Evolutionary conservation across 2,113 vertebrate genomes (phyloP), one percentile per base, ranked within the genome.

Genomic region (Callionymus lyra): DNA sequence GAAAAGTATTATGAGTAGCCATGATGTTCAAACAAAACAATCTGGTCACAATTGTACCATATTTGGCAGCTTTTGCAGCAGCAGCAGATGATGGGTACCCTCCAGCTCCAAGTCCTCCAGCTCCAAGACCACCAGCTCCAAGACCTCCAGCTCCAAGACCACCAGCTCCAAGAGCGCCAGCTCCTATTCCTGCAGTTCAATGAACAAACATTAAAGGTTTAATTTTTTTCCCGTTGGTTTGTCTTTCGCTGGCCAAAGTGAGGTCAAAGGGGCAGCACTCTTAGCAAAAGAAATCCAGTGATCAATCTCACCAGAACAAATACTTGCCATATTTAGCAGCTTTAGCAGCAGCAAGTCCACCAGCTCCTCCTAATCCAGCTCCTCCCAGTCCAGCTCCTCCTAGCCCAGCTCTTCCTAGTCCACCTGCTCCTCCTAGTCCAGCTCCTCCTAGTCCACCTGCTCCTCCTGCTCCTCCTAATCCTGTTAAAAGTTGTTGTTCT

Each of bases 281-380:
- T n/a, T n/a, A n/a, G n/a, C n/a, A n/a, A n/a, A n/a, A n/a, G n/a
- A 38, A 12, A 6, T 34, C 11, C 5, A 36, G 12, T 18, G 18
- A 41, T 9, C 6, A 14, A 13, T 31, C 19, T 31, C 12, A n/a
- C n/a, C n/a, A n/a, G n/a, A n/a, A n/a, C n/a, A n/a, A 12, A 31
- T 2, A 31, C 17, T n/a, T 54, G 74, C 70, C 76, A 56, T 76
- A 79, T 71, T 79, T 79, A 27, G 69, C 69, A 53, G 72, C 72
- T 54, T 79, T 79, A 19, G 59, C 47, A 68, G 69, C 63, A 53
- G 62, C 50, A 55, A 56, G 10, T 38, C 55, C 66, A 33, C 70
- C 70, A 37, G n/a, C n/a, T n/a, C 37, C 51, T 40, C 41, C 60
- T 0, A 19, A 66, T 53, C 55, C 66, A 35, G 66, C 70, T 34